These are phyloP conservation scores for Apodemus agrarius DNA, from an alignment of 2,797 vertebrate species.

Conservation along the genomic window DNA sequence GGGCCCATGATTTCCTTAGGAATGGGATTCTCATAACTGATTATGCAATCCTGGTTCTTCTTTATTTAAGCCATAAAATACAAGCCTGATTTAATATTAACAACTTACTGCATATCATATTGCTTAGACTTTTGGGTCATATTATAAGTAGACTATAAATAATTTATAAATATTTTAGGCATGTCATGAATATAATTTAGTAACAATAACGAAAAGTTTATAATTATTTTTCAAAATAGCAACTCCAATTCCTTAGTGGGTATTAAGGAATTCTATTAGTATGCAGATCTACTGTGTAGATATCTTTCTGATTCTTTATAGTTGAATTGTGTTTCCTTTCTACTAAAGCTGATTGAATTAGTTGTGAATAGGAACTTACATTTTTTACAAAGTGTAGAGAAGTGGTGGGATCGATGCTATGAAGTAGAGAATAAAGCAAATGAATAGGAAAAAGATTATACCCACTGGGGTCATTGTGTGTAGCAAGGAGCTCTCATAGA, in stretches of 20 bases:
- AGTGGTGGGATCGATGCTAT: not conserved
- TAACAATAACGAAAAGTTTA: not conserved
- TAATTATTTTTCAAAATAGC: not conserved
- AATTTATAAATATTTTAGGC: not conserved
- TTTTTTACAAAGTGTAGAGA: not conserved
- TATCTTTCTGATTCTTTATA: not conserved
- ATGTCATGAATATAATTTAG: not conserved
- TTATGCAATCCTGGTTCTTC: not conserved
- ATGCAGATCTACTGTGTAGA: not conserved
- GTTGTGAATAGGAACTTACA: not conserved
- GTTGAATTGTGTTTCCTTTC: not conserved
- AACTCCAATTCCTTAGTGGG: not conserved
- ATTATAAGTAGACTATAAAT: not conserved
- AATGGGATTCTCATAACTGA: not conserved
- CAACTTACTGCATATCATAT: not conserved
- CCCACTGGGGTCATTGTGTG: not conserved
- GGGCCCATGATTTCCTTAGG: not conserved
- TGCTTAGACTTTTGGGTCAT: not conserved
- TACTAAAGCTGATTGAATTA: not conserved
- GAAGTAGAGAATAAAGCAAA: not conserved
- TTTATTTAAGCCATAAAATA: not conserved
- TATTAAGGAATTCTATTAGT: not conserved
- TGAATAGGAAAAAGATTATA: not conserved
- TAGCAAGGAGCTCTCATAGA: not conserved
- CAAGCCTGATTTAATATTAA: conserved; percentile 15